Conservation (phyloP, 2,797 vertebrate genomes). For the Ptychobarbus kaznakovi region DNA sequence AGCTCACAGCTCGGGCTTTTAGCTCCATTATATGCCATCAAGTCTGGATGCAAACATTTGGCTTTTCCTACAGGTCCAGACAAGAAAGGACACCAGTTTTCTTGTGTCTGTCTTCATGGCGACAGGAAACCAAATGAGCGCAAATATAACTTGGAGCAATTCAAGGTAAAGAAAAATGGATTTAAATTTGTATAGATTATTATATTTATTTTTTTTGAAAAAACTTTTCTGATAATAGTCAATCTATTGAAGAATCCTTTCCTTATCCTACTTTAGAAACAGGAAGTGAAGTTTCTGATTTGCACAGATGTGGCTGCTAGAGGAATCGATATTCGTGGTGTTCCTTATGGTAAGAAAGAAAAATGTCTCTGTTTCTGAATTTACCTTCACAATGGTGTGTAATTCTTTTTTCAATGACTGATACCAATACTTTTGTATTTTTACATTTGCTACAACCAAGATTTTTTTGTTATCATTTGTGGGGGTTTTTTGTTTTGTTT, state of each 20-base stretch:
- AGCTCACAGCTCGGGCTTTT: not conserved
- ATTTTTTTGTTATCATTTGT: too few species aligned
- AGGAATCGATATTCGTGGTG: constrained; percentile 95
- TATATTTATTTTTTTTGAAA: not conserved
- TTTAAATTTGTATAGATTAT: not conserved
- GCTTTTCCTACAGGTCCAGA: constrained; percentile 84
- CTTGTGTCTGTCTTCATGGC: constrained; percentile 97
- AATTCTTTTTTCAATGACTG: not conserved
- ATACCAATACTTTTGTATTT: not conserved
- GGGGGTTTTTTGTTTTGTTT: too few species aligned
- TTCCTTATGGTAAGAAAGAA: constrained; percentile 88
- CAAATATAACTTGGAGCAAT: constrained; percentile 94
- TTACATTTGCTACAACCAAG: too few species aligned
- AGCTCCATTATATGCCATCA: not conserved
- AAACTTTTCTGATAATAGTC: not conserved
- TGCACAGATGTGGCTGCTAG: constrained; percentile 98
- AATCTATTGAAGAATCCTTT: not conserved
- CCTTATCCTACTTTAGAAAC: constrained; percentile 77
- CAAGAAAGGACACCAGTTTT: constrained; percentile 91
- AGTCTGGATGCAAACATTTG: constrained; percentile 2
- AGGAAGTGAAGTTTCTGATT: constrained; percentile 92
- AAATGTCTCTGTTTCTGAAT: not conserved
- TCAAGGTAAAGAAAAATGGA: constrained; percentile 83
- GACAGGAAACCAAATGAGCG: constrained; percentile 96
- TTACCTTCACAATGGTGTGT: not conserved